Conservation (phyloP, 2,113 vertebrate species). For the Uria aalge region DNA sequence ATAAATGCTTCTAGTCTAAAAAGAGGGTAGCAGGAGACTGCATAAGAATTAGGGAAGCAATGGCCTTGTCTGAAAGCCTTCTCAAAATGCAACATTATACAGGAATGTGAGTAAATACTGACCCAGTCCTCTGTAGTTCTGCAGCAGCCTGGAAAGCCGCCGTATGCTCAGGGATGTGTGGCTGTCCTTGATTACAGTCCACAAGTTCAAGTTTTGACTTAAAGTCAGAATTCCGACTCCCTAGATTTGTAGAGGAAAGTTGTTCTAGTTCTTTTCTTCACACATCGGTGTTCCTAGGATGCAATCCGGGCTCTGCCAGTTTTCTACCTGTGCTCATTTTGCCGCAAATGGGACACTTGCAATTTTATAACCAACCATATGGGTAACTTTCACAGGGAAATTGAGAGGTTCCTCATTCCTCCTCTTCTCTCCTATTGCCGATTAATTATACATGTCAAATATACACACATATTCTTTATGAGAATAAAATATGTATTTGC, state of each 20-base stretch:
- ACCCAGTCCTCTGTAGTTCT: background rate
- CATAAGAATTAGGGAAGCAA: background rate
- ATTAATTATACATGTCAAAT: background rate
- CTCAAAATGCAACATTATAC: background rate
- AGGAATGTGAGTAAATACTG: background rate
- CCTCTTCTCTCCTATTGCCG: background rate
- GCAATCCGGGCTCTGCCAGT: background rate
- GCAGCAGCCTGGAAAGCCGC: background rate
- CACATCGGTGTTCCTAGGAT: background rate
- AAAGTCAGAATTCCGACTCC: background rate
- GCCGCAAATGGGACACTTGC: background rate
- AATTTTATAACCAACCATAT: background rate
- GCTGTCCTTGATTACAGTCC: background rate
- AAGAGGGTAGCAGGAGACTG: background rate
- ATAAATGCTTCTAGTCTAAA: background rate
- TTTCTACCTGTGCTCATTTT: background rate
- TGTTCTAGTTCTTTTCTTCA: background rate
- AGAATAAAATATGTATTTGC: background rate
- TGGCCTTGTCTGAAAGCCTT: background rate
- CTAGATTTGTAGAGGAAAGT: background rate
- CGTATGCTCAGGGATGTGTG: rapidly evolving
- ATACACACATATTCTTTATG: background rate
- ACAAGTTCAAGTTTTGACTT: background rate
- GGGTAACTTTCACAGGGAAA: background rate
- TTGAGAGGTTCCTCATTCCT: background rate